Percentiles rank a stretch among this genome's conserved stretches.
Evolutionary conservation across 2,797 vertebrate species (phyloP).

Genomic region (Cossypha caffra): DNA sequence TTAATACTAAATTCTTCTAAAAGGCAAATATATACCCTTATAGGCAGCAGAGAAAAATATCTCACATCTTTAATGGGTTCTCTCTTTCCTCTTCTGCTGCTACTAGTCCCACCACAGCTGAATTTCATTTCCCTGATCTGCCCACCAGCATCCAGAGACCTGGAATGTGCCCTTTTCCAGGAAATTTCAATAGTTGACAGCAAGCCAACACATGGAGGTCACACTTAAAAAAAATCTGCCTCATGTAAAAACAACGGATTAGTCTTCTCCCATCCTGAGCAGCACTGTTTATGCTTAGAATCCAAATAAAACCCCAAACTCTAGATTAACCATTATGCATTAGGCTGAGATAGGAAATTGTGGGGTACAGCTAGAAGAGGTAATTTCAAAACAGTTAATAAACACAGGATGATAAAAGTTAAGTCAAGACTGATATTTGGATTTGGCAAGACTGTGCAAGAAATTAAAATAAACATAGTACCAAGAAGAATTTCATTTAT

Average conservation of each 20-base stretch:
- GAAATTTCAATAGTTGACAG: constrained; percentile 48
- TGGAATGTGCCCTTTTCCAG: constrained; percentile 51
- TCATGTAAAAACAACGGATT: constrained; percentile 33
- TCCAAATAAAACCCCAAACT: constrained; percentile 13
- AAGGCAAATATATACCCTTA: background rate
- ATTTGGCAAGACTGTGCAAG: background rate
- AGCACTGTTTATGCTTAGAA: constrained; percentile 6
- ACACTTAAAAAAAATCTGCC: constrained; percentile 38
- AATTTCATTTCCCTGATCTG: constrained; percentile 44
- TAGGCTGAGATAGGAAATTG: background rate
- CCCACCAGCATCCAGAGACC: constrained; percentile 43
- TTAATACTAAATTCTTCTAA: background rate
- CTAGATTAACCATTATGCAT: background rate
- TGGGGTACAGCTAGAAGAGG: background rate
- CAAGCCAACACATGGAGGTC: constrained; percentile 46
- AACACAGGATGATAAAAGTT: background rate
- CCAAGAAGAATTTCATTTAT: background rate
- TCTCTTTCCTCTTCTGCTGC: background rate
- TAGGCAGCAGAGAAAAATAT: background rate
- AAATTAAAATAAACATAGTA: constrained; percentile 1
- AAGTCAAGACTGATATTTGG: background rate
- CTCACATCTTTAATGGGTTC: background rate
- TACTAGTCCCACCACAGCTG: constrained; percentile 21
- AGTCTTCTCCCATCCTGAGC: constrained; percentile 17
- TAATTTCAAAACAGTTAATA: constrained; percentile 22